Base-by-base conservation (phyloP, 2,113 vertebrate species). In the Anser cygnoides region DNA sequence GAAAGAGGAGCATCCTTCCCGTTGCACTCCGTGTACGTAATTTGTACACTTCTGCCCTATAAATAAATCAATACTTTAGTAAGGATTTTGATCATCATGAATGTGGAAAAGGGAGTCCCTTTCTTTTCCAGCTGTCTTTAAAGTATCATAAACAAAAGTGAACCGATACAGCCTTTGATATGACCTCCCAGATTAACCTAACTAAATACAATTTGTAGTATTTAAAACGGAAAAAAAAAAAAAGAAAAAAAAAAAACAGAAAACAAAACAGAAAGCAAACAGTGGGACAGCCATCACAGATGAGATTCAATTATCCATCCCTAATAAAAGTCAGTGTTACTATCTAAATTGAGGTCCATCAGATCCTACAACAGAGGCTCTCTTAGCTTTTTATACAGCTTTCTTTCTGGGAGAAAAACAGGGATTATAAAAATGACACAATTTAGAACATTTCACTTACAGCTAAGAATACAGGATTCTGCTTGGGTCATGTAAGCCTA, bases 381-480 rank as follows among this genome's bases (percentile, higher is more conserved):
- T 78, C 61, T 49, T 61, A 14, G 43, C 22, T 80, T 61, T 89
- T 67, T 61, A 65, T 37, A 77, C 26, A 90, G 52, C 39, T 72
- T 77, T 90, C 57, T 77, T 88, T 39, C 15, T 3, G 7, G 2
- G 11, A 29, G n/a, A 3, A 29, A 29, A 46, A 13, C 5, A 13
- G 9, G 23, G 5, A 25, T n/a, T 68, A 89, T 25, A 92, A 91
- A 95, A 95, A 93, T 68, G 93, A 81, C 52, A 63, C 33, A 16
- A 26, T 62, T 88, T 84, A 76, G 80, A 92, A 91, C 75, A 90
- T 76, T 86, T 78, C 70, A 80, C 57, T 84, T 80, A 72, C 31
- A 78, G 83, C 41, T 91, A 61, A 92, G 93, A 93, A 74, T 65
- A 94, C 35, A 78, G 22, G 19, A 46, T 44, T 95, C 83, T 93